Evolutionary conservation across 2,113 vertebrate genomes (phyloP).

Genomic region (Tetrax tetrax): DNA sequence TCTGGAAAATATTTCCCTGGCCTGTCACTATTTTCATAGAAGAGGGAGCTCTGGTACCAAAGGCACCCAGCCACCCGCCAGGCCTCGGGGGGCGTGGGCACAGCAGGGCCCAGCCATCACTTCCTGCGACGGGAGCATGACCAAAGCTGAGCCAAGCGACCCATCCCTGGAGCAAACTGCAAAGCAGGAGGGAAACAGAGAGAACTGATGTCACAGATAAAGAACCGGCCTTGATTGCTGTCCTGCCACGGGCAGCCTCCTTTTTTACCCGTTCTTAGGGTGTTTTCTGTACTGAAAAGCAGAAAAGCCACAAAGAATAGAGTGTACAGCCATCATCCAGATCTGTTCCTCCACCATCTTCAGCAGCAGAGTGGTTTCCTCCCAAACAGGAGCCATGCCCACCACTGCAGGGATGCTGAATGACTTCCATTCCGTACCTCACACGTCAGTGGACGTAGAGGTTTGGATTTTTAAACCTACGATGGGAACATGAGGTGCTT

Average conservation of each 20-base stretch:
- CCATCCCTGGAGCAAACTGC: background rate
- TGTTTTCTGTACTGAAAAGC: background rate
- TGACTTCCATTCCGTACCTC: background rate
- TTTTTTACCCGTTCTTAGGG: background rate
- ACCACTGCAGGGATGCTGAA: background rate
- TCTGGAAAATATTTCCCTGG: rapidly evolving
- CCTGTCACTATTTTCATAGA: background rate
- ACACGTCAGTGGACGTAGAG: background rate
- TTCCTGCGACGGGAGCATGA: background rate
- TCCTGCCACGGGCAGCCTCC: background rate
- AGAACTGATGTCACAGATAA: rapidly evolving
- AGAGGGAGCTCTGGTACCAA: background rate
- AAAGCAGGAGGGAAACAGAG: background rate
- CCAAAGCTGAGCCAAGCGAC: rapidly evolving
- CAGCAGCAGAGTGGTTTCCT: background rate
- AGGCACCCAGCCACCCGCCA: too few relatives aligned
- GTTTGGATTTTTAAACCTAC: background rate
- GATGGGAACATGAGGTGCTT: background rate
- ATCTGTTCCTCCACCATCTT: background rate
- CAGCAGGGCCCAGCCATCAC: rapidly evolving
- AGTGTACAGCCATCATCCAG: rapidly evolving
- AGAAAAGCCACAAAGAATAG: background rate
- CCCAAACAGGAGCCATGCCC: background rate
- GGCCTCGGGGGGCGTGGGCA: background rate
- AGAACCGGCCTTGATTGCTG: background rate